These are phyloP conservation scores for Lutraria lutraria DNA, from an alignment of 2,888 invertebrate genomes.

Conservation along the genomic window DNA sequence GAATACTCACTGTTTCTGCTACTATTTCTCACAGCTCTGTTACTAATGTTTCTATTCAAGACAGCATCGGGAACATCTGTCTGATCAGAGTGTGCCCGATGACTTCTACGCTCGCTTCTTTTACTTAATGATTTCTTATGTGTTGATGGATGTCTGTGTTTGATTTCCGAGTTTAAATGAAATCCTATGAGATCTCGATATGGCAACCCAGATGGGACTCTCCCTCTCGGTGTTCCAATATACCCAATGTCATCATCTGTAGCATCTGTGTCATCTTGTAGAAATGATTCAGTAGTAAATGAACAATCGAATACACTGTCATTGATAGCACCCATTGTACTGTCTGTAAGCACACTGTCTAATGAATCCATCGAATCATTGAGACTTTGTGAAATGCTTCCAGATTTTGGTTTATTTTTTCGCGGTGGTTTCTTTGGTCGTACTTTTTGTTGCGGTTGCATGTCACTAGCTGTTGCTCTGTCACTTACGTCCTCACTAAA, in stretches of 20 bases:
- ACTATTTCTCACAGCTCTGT: not conserved
- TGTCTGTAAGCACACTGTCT: slow-evolving; percentile 23
- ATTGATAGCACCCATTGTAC: slow-evolving; percentile 24
- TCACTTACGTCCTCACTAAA: slow-evolving; percentile 18
- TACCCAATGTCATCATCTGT: not conserved
- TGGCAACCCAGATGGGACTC: not conserved
- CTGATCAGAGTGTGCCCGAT: not conserved
- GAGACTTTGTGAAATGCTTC: slow-evolving; percentile 16
- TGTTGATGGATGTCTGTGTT: not conserved
- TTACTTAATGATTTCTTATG: not conserved
- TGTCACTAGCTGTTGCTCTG: not conserved
- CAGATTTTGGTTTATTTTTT: slow-evolving; percentile 30
- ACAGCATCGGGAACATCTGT: not conserved
- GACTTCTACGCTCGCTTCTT: not conserved
- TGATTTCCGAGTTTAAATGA: not conserved
- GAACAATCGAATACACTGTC: slow-evolving; percentile 6
- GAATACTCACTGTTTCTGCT: not conserved
- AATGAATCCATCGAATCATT: slow-evolving; percentile 38
- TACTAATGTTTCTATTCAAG: not conserved
- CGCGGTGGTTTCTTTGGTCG: slow-evolving; percentile 45
- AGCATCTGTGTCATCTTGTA: not conserved
- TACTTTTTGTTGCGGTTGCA: slow-evolving; percentile 14
- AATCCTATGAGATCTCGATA: slow-evolving; percentile 6
- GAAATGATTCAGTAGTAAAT: not conserved
- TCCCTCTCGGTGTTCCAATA: not conserved